A percentile compares a stretch with the other conserved stretches of the same genome.
Conservation (phyloP, 2,113 vertebrate genomes). For the Aegithalos caudatus region DNA sequence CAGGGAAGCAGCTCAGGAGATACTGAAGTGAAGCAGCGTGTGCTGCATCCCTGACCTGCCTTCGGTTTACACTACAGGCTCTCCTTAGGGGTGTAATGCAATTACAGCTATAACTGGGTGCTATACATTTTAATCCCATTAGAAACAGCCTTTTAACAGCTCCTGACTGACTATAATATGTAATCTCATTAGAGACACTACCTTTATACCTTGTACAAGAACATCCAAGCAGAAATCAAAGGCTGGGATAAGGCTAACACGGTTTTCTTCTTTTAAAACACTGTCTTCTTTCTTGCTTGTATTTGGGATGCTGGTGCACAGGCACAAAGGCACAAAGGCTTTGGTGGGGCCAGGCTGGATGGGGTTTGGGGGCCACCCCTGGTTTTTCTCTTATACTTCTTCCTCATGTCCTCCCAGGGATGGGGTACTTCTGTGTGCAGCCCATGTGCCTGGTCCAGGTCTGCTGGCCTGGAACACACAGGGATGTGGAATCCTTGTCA, state of each 20-base stretch:
- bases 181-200: slow-evolving; percentile 69
- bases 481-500: rapidly evolving
- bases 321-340: not conserved
- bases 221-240: slow-evolving; percentile 51
- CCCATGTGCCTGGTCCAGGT: not conserved
- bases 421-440: rapidly evolving
- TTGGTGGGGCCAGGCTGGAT: not conserved
- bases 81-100: slow-evolving; percentile 56
- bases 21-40: slow-evolving; percentile 6
- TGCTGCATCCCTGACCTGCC: slow-evolving; percentile 29
- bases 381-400: not conserved
- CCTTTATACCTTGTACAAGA: slow-evolving; percentile 42
- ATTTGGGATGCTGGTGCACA: not conserved
- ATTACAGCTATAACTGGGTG: slow-evolving; percentile 57
- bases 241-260: not conserved
- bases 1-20: slow-evolving; percentile 51
- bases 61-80: slow-evolving; percentile 54
- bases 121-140: slow-evolving; percentile 73
- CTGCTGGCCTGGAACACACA: rapidly evolving
- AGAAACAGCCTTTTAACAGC: slow-evolving; percentile 64
- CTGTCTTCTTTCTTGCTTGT: not conserved
- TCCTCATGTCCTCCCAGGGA: not conserved
- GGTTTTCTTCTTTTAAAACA: slow-evolving; percentile 1
- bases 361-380: not conserved
- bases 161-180: slow-evolving; percentile 57